Evolutionary conservation across 2,797 vertebrate genomes (phyloP), one percentile per base, ranked within the genome.

Genomic region (Poeciliopsis presidionis): DNA sequence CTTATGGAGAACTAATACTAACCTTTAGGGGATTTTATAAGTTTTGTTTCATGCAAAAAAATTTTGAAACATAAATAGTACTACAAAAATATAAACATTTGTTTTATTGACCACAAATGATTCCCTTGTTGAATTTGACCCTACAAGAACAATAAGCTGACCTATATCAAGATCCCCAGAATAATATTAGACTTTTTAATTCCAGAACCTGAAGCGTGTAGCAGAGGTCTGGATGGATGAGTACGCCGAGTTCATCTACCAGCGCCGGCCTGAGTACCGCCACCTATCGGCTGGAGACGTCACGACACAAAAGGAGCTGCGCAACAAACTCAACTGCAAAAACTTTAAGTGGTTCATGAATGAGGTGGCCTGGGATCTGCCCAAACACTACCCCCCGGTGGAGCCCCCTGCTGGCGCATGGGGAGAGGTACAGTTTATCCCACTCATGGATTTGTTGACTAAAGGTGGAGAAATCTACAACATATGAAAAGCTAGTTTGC

Each of bases 151-250:
- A 20, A 39, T 22, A 11, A 36, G 2, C 7, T 20, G 18, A 67
- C 33, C 20, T 22, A 4, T 5, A 41, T 2, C 9, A 70, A 70
- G n/a, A 46, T 28, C 7, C 5, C 41, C 67, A n/a, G 13, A 28
- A 45, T 45, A 55, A n/a, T 13, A 22, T 36, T 11, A 39, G 28
- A n/a, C 63, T 79, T 75, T 53, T 28, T 76, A 1, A 7, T 73
- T 77, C 0, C 90, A 99, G 98, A 99, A 99, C 89, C 91, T 99
- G 76, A 99, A 99, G 90, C 95, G 98, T 0, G 98, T 99, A 85
- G 98, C 98, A 0, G 98, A 99, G 88, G 98, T 99, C 43, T 99
- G 98, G 98, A 99, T 99, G 98, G 98, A 99, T 0, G 98, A 99
- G 25, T 99, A 97, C 0, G 98, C 97, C 0, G 98, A 99, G 75